Evolutionary conservation across 2,888 invertebrate genomes (phyloP), one percentile per base, ranked within the genome.

Genomic region (Synanthedon andrenaeformis): DNA sequence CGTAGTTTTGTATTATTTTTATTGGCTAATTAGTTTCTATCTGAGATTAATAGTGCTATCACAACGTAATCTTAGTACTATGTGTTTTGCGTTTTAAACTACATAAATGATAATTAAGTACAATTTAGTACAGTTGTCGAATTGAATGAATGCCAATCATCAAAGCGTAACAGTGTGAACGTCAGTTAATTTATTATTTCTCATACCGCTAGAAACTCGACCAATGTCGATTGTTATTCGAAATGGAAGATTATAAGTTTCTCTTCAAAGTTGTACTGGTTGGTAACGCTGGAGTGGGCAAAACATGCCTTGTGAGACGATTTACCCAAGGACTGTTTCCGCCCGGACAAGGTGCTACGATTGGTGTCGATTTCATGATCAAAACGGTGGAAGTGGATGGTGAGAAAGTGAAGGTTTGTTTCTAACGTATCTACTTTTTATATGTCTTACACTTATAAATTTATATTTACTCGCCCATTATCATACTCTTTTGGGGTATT

Each of bases 331-430:
- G 98, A 2, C 87, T 98, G 52, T 99, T 99, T 86, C 98, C 98
- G 53, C 98, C 98, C 41, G 98, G 98, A 12, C 98, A 99, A 88
- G 98, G 98, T 63, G 98, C 98, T 55, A 99, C 98, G 3, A 99
- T 99, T 69, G 98, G 98, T 55, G 98, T 99, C 28, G 99, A 99
- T 89, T 99, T 99, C 80, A 98, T 99, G 98, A 98, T 99, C 59
- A 99, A 99, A 89, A 98, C 98, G 53, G 96, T 99, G 8, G 97
- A 98, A 90, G 96, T 99, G 55, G 97, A 96, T 69, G 95, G 95
- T 72, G 96, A 96, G 83, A 96, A 95, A 92, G 94, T 96, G 66
- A 96, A 96, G 91, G 95, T 95, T 45, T 45, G 45, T 45, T 45
- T 45, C 45, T 55, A 51, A 13, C 51, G 52, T 51, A 56, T 57